Conservation (phyloP, 1,140 invertebrate genomes). For the Procambarus clarkii region DNA sequence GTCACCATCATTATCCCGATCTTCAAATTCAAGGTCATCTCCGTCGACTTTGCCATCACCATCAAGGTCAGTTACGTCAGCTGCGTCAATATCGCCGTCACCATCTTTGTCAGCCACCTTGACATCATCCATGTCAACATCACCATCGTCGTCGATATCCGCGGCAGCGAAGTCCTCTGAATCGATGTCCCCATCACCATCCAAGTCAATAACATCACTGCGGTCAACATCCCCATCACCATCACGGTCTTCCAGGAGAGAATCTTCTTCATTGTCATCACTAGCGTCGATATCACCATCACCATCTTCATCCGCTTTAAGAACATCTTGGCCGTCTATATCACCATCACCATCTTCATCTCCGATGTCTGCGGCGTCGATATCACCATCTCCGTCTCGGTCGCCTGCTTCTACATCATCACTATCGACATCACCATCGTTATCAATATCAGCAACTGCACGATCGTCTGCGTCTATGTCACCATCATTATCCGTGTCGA, state of each 20-base stretch:
- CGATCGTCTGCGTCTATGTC: constrained; percentile 61
- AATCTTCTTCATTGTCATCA: constrained; percentile 46
- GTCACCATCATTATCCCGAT: constrained; percentile 65
- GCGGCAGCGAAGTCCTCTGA: constrained; percentile 51
- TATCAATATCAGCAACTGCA: constrained; percentile 64
- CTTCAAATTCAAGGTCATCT: constrained; percentile 37
- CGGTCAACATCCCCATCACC: constrained; percentile 63
- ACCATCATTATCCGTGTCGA: constrained; percentile 60
- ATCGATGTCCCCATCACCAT: constrained; percentile 62
- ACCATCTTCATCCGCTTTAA: constrained; percentile 57
- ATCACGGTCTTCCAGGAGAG: constrained; percentile 55
- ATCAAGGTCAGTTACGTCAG: constrained; percentile 58
- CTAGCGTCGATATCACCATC: constrained; percentile 68
- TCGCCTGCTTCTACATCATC: constrained; percentile 53
- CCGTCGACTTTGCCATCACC: constrained; percentile 61
- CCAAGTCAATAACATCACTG: constrained; percentile 38
- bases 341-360: constrained; percentile 63
- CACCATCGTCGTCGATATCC: constrained; percentile 69
- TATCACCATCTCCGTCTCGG: constrained; percentile 65
- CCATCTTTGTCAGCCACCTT: constrained; percentile 52
- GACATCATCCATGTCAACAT: constrained; percentile 64
- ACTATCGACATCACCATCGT: constrained; percentile 68
- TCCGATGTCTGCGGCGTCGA: constrained; percentile 46
- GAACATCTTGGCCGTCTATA: constrained; percentile 54
- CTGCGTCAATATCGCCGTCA: constrained; percentile 60